Evolutionary conservation across 2,113 vertebrate genomes (phyloP), one percentile per base, ranked within the genome.

Genomic region (Scatophagus argus): DNA sequence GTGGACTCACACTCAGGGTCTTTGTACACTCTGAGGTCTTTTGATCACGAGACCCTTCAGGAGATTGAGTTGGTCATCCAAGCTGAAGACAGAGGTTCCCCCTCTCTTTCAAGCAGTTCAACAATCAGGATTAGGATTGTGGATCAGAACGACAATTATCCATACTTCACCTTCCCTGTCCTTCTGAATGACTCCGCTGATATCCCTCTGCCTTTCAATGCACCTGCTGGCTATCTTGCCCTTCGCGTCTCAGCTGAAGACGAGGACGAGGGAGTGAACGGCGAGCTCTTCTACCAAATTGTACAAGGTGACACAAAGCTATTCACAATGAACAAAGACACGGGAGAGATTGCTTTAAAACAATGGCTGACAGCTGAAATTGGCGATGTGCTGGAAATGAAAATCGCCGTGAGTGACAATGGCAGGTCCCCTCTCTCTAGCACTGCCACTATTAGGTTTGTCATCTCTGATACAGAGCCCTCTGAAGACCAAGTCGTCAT

Each of bases 121-220:
- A 67, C 76, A 31, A 83, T 94, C 34, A 51, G 73, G 32, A 82
- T 96, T 10, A 88, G 62, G 36, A 87, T 95, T 12, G 87, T 93
- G 16, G 94, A 95, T 74, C 91, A 93, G 77, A 96, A 95, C 1
- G 90, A 95, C 83, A 95, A 94, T 60, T 58, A 62, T 1, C 93
- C 93, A 1, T 71, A 58, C 59, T 91, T 95, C 71, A 92, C 90
- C 11, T 87, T 82, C 47, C 93, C 90, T 0, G 23, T 85, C 2
- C 79, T 95, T 1, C 34, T 80, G 5, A 94, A 88, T 8, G 78
- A 88, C 59, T 91, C 91, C 2, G 90, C 89, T 6, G 92, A 93
- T 1, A 49, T 95, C 5, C 79, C 84, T 7, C 52, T 94, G 75
- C 91, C 93, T 14, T 27, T 62, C 38, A 85, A 82, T 3, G 90